Percentiles rank a stretch among this genome's conserved stretches.
Conservation (phyloP, 2,797 vertebrate genomes). For the Rhabdophis nuchalis region DNA sequence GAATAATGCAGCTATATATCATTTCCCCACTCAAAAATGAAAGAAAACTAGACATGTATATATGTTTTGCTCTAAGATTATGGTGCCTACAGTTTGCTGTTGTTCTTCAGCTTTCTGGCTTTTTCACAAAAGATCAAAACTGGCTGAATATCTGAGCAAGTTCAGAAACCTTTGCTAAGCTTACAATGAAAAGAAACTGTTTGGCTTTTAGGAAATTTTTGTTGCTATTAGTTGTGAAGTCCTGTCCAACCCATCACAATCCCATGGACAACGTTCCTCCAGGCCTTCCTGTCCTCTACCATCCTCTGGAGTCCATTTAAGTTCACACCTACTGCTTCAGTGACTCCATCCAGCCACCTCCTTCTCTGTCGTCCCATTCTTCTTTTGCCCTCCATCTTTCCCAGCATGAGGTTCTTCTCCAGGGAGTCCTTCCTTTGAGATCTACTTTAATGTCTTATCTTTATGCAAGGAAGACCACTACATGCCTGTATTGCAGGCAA, state of each 20-base stretch:
- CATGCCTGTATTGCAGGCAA: constrained; percentile 26
- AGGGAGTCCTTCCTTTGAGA: too few relatives aligned
- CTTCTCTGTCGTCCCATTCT: too few relatives aligned
- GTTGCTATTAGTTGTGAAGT: too few relatives aligned
- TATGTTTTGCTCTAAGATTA: not conserved
- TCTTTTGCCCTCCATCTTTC: too few relatives aligned
- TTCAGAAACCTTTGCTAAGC: constrained; percentile 25
- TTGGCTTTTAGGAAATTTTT: constrained; percentile 17
- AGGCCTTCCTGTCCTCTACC: too few relatives aligned
- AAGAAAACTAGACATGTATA: not conserved
- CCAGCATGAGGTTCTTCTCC: too few relatives aligned
- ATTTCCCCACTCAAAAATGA: not conserved
- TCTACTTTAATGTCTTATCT: constrained; percentile 26
- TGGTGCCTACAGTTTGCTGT: not conserved
- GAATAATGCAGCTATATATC: not conserved
- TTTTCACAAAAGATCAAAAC: constrained; percentile 1
- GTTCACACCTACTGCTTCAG: too few relatives aligned
- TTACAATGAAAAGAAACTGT: constrained; percentile 20
- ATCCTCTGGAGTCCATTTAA: too few relatives aligned
- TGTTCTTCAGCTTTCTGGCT: not conserved
- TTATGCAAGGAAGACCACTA: constrained; percentile 17
- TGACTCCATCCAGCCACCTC: too few relatives aligned
- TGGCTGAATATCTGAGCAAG: not conserved
- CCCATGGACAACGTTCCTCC: too few relatives aligned
- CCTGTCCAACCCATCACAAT: too few relatives aligned